These are phyloP conservation scores for Aegithalos caudatus DNA, from an alignment of 2,113 vertebrate genomes.

Conservation along the genomic window DNA sequence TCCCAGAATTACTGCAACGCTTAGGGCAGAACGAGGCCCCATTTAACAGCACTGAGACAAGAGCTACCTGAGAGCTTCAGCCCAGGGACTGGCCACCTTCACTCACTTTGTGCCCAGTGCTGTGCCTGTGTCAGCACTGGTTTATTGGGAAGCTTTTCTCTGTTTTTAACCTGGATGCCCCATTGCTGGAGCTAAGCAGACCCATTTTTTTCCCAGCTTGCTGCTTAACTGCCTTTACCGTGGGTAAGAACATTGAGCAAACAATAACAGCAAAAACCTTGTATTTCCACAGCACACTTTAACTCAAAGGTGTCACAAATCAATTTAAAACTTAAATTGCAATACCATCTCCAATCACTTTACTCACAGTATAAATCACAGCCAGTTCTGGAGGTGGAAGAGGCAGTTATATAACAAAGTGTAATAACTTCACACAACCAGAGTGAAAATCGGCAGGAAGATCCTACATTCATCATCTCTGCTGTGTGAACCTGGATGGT, in stretches of 20 bases:
- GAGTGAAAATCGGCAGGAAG: constrained; percentile 38
- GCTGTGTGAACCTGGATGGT: background rate
- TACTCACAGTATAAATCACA: constrained; percentile 51
- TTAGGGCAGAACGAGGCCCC: background rate
- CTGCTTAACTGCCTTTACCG: constrained; percentile 3
- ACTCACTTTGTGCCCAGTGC: background rate
- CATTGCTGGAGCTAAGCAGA: background rate
- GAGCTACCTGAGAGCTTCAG: background rate
- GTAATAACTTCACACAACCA: constrained; percentile 17
- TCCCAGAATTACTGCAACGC: background rate
- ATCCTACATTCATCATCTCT: constrained; percentile 31
- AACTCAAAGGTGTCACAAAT: constrained; percentile 59
- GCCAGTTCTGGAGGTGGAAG: constrained; percentile 38
- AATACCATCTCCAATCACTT: constrained; percentile 52
- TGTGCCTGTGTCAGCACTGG: background rate
- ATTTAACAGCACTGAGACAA: background rate
- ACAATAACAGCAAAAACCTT: constrained; percentile 32
- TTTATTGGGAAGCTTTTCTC: constrained; percentile 11
- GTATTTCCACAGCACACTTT: constrained; percentile 27
- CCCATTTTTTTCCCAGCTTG: constrained; percentile 1
- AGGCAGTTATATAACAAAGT: constrained; percentile 30
- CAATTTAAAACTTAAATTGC: constrained; percentile 62
- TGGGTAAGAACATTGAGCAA: background rate
- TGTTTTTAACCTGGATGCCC: background rate
- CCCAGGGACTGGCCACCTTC: background rate